A percentile compares a stretch with the other conserved stretches of the same genome.
Evolutionary conservation across 2,113 vertebrate species (phyloP).

Genomic region (Lates calcarifer): DNA sequence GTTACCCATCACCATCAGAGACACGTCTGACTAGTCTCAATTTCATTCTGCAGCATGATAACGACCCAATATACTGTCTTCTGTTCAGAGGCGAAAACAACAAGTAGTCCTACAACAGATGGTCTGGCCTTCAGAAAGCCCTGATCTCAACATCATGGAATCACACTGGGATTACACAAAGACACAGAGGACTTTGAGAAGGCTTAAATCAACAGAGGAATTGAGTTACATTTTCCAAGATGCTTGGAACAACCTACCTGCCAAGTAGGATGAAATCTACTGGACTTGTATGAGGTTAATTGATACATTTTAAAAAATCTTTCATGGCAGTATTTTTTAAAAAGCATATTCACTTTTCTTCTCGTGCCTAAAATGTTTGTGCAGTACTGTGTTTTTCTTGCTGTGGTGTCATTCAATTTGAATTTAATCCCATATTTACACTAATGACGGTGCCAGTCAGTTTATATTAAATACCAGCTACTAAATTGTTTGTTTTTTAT

Average conservation of each 20-base stretch:
- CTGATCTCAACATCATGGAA: no score
- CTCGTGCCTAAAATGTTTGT: not conserved
- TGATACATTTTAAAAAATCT: not conserved
- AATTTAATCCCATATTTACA: not conserved
- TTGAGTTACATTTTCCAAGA: not conserved
- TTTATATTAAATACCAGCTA: no score
- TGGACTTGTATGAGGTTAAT: not conserved
- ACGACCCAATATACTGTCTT: no score
- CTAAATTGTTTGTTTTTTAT: not conserved
- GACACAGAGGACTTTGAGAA: no score
- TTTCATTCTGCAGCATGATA: no score
- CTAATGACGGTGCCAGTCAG: accelerated
- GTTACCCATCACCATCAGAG: no score
- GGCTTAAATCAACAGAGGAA: no score
- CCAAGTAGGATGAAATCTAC: not conserved
- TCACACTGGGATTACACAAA: not conserved
- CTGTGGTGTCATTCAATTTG: not conserved
- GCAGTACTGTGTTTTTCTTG: not conserved
- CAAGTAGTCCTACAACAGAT: no score
- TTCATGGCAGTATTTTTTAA: not conserved
- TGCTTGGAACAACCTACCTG: not conserved
- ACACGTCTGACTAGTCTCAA: no score
- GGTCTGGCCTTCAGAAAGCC: no score
- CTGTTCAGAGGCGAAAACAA: no score
- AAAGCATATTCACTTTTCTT: not conserved